Evolutionary conservation across 2,113 vertebrate genomes (phyloP), one percentile per base, ranked within the genome.

Genomic region (Leucopsar rothschildi): DNA sequence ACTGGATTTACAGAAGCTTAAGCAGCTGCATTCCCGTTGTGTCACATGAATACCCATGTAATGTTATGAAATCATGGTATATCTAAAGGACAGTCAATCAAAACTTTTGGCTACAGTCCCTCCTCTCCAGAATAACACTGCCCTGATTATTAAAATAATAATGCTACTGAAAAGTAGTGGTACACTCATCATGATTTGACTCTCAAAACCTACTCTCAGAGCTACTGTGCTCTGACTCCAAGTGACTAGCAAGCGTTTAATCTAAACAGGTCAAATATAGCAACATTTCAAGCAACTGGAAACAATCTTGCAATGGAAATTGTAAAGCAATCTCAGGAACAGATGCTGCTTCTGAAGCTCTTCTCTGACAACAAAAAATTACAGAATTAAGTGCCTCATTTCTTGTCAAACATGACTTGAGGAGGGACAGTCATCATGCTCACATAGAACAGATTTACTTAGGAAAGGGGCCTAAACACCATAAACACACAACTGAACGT

Each of bases 381-480:
- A 52, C 40, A 82, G 73, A 85, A 79, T 29, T 4, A 75, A 55
- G 9, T 6, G 28, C n/a, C 53, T 44, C 21, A 4, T 72, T 79
- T 60, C 65, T 71, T 55, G 57, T 47, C 57, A 91, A 79, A 79
- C 4, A 2, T 8, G 24, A 42, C 60, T 14, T 5, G 20, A 59
- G 15, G 22, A 53, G 35, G 31, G 29, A 35, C 22, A 57, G 55
- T 53, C 4, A 2, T 40, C 52, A 56, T 16, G 23, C 6, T 78
- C 42, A 79, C 12, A 3, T 3, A 37, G 37, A 60, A 47, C 2
- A 84, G 33, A 55, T 60, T 70, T 72, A 49, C 28, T 55, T 65
- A 23, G 97, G 97, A 88, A 57, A 61, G 22, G 15, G 39, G 45
- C 55, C 28, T 47, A 97, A 85, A 45, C 59, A 70, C 21, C 16